Conservation (phyloP, 2,888 invertebrate species). For the Andrena marginata region DNA sequence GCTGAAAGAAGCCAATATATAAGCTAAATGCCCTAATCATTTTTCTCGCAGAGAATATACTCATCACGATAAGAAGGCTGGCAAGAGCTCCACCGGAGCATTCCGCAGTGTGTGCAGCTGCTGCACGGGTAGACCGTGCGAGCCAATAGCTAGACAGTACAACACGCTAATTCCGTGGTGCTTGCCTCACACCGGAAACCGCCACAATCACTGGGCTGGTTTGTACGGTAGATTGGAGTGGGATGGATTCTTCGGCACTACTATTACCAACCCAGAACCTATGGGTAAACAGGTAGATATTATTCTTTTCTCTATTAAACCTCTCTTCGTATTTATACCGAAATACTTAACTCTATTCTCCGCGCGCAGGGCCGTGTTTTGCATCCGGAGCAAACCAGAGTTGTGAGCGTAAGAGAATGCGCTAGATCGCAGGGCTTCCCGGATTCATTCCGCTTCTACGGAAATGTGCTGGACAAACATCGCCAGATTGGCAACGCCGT, state of each 20-base stretch:
- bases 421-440: slow-evolving; percentile 95
- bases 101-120: slow-evolving; percentile 92
- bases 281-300: slow-evolving; percentile 92
- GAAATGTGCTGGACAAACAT: slow-evolving; percentile 91
- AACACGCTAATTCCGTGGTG: slow-evolving; percentile 96
- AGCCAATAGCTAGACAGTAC: slow-evolving; percentile 91
- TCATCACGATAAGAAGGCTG: slow-evolving; percentile 86
- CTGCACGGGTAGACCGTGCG: slow-evolving; percentile 88
- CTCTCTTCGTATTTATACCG: background rate
- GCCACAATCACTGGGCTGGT: slow-evolving; percentile 96
- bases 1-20: too few relatives aligned
- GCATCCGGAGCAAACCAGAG: slow-evolving; percentile 92
- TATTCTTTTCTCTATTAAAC: background rate
- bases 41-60: slow-evolving; percentile 85
- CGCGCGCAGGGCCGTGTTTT: slow-evolving; percentile 89
- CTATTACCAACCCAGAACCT: slow-evolving; percentile 94
- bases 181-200: slow-evolving; percentile 93
- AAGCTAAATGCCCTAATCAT: background rate
- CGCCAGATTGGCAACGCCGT: slow-evolving; percentile 96
- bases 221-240: slow-evolving; percentile 93
- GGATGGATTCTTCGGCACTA: slow-evolving; percentile 95
- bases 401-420: slow-evolving; percentile 95
- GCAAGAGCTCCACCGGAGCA: slow-evolving; percentile 85
- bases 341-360: background rate
- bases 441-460: slow-evolving; percentile 91